phyloP scores from a whole-genome alignment of 2,888 invertebrate genomes.

The Sphinx pinastri region DNA sequence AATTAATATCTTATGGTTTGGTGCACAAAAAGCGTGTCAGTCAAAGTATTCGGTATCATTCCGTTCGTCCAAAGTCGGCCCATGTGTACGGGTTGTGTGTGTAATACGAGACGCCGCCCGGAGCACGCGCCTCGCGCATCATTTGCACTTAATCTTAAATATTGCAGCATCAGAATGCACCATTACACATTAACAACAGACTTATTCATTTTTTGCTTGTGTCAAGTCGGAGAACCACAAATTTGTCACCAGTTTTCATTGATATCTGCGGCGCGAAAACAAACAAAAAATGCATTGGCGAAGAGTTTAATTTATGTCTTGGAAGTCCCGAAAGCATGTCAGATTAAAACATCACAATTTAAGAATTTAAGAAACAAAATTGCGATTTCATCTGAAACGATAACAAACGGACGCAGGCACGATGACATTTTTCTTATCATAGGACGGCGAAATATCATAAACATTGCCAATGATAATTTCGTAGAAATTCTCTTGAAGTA shows the following conservation, averaged over 20 bases:
- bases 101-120: conserved; percentile 61
- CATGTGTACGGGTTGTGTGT: conserved; percentile 46
- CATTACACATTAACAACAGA: conserved; percentile 74
- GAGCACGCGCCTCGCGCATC: conserved; percentile 75
- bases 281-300: background rate
- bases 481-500: conserved; percentile 54
- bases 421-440: conserved; percentile 27
- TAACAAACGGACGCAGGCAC: conserved; percentile 29
- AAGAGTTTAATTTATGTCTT: background rate
- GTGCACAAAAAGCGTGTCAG: conserved; percentile 61
- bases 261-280: background rate
- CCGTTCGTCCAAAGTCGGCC: conserved; percentile 37
- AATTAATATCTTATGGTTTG: conserved; percentile 77
- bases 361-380: background rate
- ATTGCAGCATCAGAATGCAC: conserved; percentile 71
- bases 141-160: conserved; percentile 80
- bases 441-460: conserved; percentile 41
- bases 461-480: conserved; percentile 39
- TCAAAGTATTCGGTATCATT: conserved; percentile 48
- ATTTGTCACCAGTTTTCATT: conserved; percentile 39
- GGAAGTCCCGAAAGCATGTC: background rate
- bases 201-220: conserved; percentile 59
- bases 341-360: background rate
- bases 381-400: conserved; percentile 20
- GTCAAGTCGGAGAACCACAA: conserved; percentile 48